phyloP scores from a whole-genome alignment of 1,140 invertebrate genomes.

The Sycophaga agraensis region DNA sequence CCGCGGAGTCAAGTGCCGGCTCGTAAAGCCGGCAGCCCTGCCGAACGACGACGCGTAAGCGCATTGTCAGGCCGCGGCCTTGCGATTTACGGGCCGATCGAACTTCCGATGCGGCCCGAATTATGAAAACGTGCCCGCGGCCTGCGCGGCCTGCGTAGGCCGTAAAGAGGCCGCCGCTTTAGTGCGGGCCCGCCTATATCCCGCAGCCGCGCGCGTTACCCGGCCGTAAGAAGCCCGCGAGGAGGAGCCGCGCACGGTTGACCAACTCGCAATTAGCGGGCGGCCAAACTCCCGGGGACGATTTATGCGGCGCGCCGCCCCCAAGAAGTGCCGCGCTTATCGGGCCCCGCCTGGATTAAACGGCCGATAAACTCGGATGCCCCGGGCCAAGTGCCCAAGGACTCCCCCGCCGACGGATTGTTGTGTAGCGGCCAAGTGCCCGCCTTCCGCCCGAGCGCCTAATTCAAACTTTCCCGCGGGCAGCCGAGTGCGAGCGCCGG shows the following conservation, averaged over 20 bases:
- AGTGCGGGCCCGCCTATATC: constrained; percentile 14
- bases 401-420: neutral
- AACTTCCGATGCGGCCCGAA: constrained; percentile 8
- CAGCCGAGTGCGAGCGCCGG: neutral
- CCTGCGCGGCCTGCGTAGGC: constrained; percentile 31
- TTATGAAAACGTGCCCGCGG: constrained; percentile 22
- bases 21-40: constrained; percentile 23
- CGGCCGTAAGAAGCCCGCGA: neutral
- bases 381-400: neutral
- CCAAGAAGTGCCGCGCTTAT: neutral
- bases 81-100: constrained; percentile 19
- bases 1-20: no score
- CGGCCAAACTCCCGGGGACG: no score
- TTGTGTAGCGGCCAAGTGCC: neutral
- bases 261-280: constrained; percentile 17
- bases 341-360: constrained; percentile 17
- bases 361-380: constrained; percentile 23
- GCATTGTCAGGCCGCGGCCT: constrained; percentile 24
- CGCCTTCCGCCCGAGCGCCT: constrained; percentile 19
- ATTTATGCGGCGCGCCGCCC: no score
- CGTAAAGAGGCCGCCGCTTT: constrained; percentile 36
- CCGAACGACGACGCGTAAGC: constrained; percentile 27
- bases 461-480: constrained; percentile 25
- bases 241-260: neutral
- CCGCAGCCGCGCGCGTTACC: neutral